Conservation (phyloP, 2,888 invertebrate species). For the Conomelus anceps region DNA sequence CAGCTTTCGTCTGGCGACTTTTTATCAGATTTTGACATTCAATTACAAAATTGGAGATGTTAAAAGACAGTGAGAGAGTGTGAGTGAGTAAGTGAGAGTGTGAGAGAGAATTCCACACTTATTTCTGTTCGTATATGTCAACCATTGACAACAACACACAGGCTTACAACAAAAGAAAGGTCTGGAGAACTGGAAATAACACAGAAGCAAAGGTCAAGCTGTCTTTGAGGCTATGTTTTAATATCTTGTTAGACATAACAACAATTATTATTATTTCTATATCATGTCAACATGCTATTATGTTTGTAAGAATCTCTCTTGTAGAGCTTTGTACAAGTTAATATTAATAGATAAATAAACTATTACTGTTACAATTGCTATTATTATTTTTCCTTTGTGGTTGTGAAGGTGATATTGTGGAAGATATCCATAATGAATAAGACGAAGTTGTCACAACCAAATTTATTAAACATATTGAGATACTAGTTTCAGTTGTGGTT, state of each 20-base stretch:
- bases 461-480: too few species aligned
- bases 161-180: not conserved
- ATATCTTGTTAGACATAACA: not conserved
- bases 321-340: too few species aligned
- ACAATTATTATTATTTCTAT: not conserved
- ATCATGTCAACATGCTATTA: not conserved
- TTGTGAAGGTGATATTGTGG: too few species aligned
- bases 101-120: not conserved
- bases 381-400: too few species aligned
- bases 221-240: not conserved
- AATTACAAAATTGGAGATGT: not conserved
- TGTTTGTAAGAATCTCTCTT: too few species aligned
- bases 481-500: too few species aligned
- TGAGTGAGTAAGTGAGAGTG: too few species aligned
- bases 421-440: too few species aligned
- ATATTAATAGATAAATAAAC: too few species aligned
- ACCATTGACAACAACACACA: not conserved
- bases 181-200: not conserved
- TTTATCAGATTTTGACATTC: not conserved
- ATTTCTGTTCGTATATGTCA: not conserved
- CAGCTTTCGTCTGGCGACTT: not conserved
- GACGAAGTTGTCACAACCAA: too few species aligned
- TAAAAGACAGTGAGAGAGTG: not conserved
- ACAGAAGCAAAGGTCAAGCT: not conserved
- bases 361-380: too few species aligned